These are phyloP conservation scores for Achroia grisella DNA, from an alignment of 1,140 invertebrate species.

Conservation along the genomic window DNA sequence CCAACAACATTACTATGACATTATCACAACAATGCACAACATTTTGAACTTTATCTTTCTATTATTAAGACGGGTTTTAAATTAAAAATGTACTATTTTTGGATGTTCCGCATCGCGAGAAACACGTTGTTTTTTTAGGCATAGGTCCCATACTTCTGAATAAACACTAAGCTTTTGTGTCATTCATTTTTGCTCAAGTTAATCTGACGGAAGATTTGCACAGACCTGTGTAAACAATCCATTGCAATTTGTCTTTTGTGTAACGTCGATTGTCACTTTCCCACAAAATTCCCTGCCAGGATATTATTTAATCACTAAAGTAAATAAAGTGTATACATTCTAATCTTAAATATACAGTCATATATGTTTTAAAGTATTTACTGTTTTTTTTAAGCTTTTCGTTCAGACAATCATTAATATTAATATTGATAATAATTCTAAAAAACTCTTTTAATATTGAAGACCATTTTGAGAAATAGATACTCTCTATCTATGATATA, in stretches of 20 bases:
- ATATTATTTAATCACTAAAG: constrained; percentile 7
- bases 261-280: constrained; percentile 18
- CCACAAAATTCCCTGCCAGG: not conserved
- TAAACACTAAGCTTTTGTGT: constrained; percentile 36
- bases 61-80: not conserved
- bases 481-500: too few relatives aligned
- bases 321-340: constrained; percentile 7
- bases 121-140: constrained; percentile 45
- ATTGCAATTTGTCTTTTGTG: constrained; percentile 31
- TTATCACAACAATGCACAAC: not conserved
- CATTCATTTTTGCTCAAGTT: constrained; percentile 18
- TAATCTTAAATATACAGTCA: too few relatives aligned
- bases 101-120: constrained; percentile 12
- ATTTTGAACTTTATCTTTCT: constrained; percentile 16
- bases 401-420: too few relatives aligned
- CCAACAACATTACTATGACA: too few relatives aligned
- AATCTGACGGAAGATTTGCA: constrained; percentile 26
- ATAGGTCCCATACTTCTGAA: constrained; percentile 37
- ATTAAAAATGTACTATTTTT: constrained; percentile 5
- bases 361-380: too few relatives aligned
- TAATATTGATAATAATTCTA: too few relatives aligned
- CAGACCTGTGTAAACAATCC: constrained; percentile 35
- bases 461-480: too few relatives aligned
- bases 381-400: too few relatives aligned
- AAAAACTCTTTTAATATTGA: too few relatives aligned